Evolutionary conservation across 2,797 vertebrate genomes (phyloP), one percentile per base, ranked within the genome.

Genomic region (Acanthornis magna): DNA sequence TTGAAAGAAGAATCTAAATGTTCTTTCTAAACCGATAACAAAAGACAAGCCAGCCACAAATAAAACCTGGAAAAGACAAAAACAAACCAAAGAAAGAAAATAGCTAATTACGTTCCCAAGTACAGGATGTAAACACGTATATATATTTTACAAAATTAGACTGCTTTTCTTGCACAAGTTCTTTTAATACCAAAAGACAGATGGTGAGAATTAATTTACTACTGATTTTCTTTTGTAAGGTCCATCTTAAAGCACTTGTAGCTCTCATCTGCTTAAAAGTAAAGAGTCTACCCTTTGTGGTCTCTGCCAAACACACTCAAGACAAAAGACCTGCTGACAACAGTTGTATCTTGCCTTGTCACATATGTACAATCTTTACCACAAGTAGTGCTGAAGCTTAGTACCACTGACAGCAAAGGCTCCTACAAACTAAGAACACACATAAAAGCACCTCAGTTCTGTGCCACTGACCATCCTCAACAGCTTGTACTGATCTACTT

Each of bases 1-100:
- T 97, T 99, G 99, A 97, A 99, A 99, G 98, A 99, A 99, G 98
- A 99, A 99, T 90, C 99, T 98, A 97, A 99, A 99, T 0, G 99
- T 99, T 95, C 99, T 98, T 98, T 99, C 99, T 95, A 99, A 98
- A 16, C 99, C 99, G 1, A 99, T 99, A 89, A 99, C 99, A 80
- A 99, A 99, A 48, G 99, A 98, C 72, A 99, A 98, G 34, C 99
- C 99, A 78, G 98, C 98, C 77, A 99, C 99, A 95, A 99, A 99
- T 95, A 99, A 98, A 96, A 99, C 99, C 99, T 99, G 60, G 12
- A 79, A 93, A 85, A 79, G 34, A 91, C 32, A 85, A 95, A 94
- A 96, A 22, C 1, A 80, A 94, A 91, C 36, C 75, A 10, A 77
- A 66, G 40, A 57, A 84, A 73, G 61, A 23, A 80, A 81, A 83